A percentile compares a stretch with the other conserved stretches of the same genome.
phyloP scores from a whole-genome alignment of 2,888 invertebrate species.

The Athripsodes cinereus region DNA sequence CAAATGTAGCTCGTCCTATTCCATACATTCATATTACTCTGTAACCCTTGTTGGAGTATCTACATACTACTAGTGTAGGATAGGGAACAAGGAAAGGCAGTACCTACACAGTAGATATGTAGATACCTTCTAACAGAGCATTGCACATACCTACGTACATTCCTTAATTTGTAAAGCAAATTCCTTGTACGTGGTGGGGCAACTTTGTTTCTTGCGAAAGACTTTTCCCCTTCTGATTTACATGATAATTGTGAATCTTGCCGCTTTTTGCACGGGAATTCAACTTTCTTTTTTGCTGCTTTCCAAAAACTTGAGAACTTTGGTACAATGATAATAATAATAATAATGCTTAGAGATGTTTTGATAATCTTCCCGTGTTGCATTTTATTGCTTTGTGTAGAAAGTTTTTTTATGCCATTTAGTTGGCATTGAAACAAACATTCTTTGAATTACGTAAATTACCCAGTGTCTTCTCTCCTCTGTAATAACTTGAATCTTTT shows the following conservation, averaged over 20 bases:
- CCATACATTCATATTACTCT: too few relatives aligned
- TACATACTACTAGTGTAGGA: too few relatives aligned
- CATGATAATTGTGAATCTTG: conserved; percentile 19
- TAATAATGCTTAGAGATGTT: background rate
- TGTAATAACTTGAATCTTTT: background rate
- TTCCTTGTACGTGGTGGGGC: conserved; percentile 14
- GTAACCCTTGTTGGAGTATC: too few relatives aligned
- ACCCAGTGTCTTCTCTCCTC: too few relatives aligned
- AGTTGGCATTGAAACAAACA: too few relatives aligned
- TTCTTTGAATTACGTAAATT: too few relatives aligned
- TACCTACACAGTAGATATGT: too few relatives aligned
- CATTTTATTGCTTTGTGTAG: background rate
- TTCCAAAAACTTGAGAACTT: background rate
- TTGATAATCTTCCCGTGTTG: background rate
- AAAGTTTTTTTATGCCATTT: too few relatives aligned
- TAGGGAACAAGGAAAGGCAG: too few relatives aligned
- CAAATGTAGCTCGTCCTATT: too few relatives aligned
- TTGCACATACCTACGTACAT: background rate
- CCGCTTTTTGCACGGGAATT: conserved; percentile 9
- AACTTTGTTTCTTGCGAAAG: conserved; percentile 16
- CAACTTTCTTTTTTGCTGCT: background rate
- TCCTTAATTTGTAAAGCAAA: conserved; percentile 19
- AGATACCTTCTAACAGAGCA: too few relatives aligned
- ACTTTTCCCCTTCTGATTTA: conserved; percentile 18
- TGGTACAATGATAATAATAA: background rate